phyloP scores from a whole-genome alignment of 1,140 invertebrate species.

The Drosophila bifasciata region DNA sequence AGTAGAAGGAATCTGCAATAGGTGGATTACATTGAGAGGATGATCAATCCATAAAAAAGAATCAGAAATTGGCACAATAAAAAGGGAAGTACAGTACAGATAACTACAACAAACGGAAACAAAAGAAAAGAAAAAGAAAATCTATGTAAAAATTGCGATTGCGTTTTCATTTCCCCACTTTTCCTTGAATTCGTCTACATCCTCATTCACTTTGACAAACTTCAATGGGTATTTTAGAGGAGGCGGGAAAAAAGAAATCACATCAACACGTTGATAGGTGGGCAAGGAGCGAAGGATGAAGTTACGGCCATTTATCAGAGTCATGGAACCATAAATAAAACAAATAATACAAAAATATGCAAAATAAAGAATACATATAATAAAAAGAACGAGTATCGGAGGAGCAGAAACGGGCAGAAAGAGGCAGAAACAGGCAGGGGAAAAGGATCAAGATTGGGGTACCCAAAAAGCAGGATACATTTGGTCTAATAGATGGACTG shows the following conservation, averaged over 20 bases:
- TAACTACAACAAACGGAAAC: no score
- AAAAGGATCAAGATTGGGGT: conserved; percentile 12
- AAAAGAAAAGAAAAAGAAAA: no score
- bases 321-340: conserved; percentile 75
- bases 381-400: conserved; percentile 22
- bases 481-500: conserved; percentile 75
- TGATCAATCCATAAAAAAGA: no score
- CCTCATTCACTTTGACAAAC: background rate
- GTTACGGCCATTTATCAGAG: conserved; percentile 73
- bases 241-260: conserved; percentile 63
- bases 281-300: conserved; percentile 40
- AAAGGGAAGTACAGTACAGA: background rate
- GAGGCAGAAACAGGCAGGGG: no score
- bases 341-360: conserved; percentile 80
- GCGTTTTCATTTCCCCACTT: background rate
- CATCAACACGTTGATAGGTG: conserved; percentile 76
- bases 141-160: no score
- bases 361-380: conserved; percentile 75
- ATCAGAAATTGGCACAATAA: background rate
- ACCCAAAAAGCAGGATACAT: conserved; percentile 54
- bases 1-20: no score
- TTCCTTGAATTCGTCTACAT: no score
- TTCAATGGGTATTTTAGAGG: conserved; percentile 18
- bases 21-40: background rate
- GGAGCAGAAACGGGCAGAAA: conserved; percentile 18